Evolutionary conservation across 64 coral and sea anemone species (phyloP).

Genomic region (Stichodactyla mertensii): DNA sequence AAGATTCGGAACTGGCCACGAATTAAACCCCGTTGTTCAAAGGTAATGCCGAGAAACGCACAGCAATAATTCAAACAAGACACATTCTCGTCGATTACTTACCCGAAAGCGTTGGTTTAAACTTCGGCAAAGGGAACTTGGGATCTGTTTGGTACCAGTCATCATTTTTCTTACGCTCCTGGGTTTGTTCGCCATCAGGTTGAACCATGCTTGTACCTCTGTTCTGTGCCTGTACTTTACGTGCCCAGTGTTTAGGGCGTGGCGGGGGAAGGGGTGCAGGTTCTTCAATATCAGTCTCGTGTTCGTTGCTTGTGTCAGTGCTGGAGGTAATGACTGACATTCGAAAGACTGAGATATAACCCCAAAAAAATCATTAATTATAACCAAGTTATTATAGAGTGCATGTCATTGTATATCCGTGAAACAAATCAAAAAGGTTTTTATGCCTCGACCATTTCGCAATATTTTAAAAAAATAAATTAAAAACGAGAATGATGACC

Average conservation of each 20-base stretch:
- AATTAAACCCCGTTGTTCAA: too few relatives aligned
- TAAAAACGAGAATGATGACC: too few relatives aligned
- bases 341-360: conserved; percentile 33
- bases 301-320: conserved; percentile 53
- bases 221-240: conserved; percentile 59
- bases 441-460: too few relatives aligned
- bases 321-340: conserved; percentile 70
- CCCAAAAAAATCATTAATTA: background rate
- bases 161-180: conserved; percentile 15
- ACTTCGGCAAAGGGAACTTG: conserved; percentile 56
- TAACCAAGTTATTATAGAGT: too few relatives aligned
- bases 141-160: conserved; percentile 52
- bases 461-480: too few relatives aligned
- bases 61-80: background rate
- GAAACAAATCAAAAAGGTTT: too few relatives aligned
- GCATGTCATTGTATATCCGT: too few relatives aligned
- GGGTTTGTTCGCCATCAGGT: conserved; percentile 1
- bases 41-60: too few relatives aligned
- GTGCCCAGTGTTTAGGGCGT: conserved; percentile 92
- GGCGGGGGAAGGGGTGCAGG: conserved; percentile 80
- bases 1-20: too few relatives aligned
- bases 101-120: conserved; percentile 52
- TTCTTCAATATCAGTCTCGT: conserved; percentile 73
- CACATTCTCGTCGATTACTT: background rate
- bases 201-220: conserved; percentile 22